Evolutionary conservation across 2,113 vertebrate species (phyloP), one percentile per base, ranked within the genome.

Genomic region (Tinamus guttatus): DNA sequence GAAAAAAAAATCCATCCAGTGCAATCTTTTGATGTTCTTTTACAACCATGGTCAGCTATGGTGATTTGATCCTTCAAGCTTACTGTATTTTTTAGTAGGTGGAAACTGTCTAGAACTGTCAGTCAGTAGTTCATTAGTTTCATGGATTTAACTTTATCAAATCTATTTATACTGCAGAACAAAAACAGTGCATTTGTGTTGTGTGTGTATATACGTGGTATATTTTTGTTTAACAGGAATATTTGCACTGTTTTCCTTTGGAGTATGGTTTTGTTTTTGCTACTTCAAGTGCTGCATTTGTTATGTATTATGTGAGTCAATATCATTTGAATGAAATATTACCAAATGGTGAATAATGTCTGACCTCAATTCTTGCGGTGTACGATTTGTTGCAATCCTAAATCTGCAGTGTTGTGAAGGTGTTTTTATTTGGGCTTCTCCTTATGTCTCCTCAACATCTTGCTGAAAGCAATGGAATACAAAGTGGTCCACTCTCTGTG

Each of bases 131-230:
- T 75, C 15, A 21, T 79, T 88, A 54, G 51, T 60, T 91, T 84
- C 78, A 84, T 47, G 43, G 56, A 36, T 84, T 94, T 76, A 92
- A 38, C 63, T 60, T 85, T 40, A 89, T 81, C 65, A 58, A 24
- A 51, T 59, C 56, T 95, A 95, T 97, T 97, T 96, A 96, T 96
- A 92, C 40, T 76, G 60, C 52, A 87, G 78, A 95, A 59, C 34
- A 68, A 68, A 70, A 94, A 70, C 81, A 95, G 93, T 95, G 87
- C 95, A 78, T 94, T 89, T 91, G 28, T 93, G 59, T 65, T 78
- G 22, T 82, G 30, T 90, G 22, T 94, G 56, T 97, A 90, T 93
- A 90, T 97, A 96, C 47, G 21, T 88, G 86, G 32, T 92, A 32
- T 86, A 69, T 92, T 90, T 95, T 84, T 82, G 83, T 93, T 91